Evolutionary conservation across 1,140 invertebrate genomes (phyloP).

Genomic region (Colletes latitarsis): DNA sequence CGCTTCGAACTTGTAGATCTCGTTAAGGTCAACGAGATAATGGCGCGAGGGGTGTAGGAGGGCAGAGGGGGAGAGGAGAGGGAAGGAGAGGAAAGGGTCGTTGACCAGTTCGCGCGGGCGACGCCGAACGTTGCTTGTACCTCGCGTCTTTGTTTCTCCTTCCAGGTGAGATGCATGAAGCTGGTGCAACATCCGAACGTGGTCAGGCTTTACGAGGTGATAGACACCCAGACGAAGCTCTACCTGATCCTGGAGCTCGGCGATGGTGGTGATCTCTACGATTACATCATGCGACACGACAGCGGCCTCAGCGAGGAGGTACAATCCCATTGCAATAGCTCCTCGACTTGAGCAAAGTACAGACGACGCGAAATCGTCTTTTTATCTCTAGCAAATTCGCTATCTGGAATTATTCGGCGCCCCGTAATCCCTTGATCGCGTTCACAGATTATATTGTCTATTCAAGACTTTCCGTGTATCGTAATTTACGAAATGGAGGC

Average conservation of each 20-base stretch:
- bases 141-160: background rate
- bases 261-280: constrained; percentile 99
- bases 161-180: constrained; percentile 97
- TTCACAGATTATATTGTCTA: too few relatives aligned
- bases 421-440: too few relatives aligned
- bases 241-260: constrained; percentile 98
- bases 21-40: constrained; percentile 60
- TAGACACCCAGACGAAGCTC: constrained; percentile 98
- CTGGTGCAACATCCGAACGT: constrained; percentile 99
- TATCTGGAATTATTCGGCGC: background rate
- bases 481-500: too few relatives aligned
- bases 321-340: constrained; percentile 31
- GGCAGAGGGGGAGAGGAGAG: background rate
- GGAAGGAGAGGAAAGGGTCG: constrained; percentile 34
- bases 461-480: too few relatives aligned
- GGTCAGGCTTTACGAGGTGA: constrained; percentile 98
- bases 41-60: constrained; percentile 3
- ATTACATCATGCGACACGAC: constrained; percentile 99
- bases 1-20: constrained; percentile 54
- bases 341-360: background rate
- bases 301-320: constrained; percentile 86
- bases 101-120: constrained; percentile 31
- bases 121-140: background rate
- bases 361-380: too few relatives aligned
- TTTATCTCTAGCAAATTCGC: too few relatives aligned